Percentiles rank a stretch among this genome's conserved stretches.
phyloP scores from a whole-genome alignment of 2,888 invertebrate species.

The Andrena minutula region DNA sequence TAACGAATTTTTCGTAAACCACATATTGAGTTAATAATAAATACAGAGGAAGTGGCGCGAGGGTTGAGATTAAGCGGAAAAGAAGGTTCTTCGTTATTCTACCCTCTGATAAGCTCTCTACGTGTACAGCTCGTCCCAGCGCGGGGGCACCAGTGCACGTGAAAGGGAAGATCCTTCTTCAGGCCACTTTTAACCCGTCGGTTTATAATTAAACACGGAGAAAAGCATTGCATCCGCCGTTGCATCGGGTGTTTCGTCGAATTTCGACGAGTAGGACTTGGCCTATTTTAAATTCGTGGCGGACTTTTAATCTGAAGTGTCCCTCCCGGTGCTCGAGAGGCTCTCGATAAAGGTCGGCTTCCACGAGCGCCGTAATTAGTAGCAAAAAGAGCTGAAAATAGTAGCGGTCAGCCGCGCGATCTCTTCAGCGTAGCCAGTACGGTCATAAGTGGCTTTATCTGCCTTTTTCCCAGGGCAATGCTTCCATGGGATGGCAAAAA shows the following conservation, averaged over 20 bases:
- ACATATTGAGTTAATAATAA: too few relatives aligned
- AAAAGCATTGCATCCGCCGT: constrained; percentile 30
- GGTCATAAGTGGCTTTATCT: constrained; percentile 39
- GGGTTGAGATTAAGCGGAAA: too few relatives aligned
- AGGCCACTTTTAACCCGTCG: too few relatives aligned
- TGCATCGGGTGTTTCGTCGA: constrained; percentile 19
- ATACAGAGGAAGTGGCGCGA: too few relatives aligned
- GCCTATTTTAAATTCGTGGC: constrained; percentile 46
- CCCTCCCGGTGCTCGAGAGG: constrained; percentile 29
- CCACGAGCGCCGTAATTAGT: constrained; percentile 61
- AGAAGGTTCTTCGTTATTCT: too few relatives aligned
- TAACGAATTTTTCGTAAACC: too few relatives aligned
- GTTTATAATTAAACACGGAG: constrained; percentile 28
- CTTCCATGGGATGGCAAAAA: constrained; percentile 40
- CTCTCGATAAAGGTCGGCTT: constrained; percentile 51
- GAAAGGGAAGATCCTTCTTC: too few relatives aligned
- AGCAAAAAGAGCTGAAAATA: constrained; percentile 65
- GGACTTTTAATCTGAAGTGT: constrained; percentile 38
- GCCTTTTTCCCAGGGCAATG: constrained; percentile 51
- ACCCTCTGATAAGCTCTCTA: neutral
- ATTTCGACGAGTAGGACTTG: constrained; percentile 6
- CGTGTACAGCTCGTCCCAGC: neutral
- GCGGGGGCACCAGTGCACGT: too few relatives aligned
- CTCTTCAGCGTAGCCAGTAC: neutral
- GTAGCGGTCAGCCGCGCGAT: constrained; percentile 44